Conservation (phyloP, 2,113 vertebrate genomes). For the Cottus gobio region DNA sequence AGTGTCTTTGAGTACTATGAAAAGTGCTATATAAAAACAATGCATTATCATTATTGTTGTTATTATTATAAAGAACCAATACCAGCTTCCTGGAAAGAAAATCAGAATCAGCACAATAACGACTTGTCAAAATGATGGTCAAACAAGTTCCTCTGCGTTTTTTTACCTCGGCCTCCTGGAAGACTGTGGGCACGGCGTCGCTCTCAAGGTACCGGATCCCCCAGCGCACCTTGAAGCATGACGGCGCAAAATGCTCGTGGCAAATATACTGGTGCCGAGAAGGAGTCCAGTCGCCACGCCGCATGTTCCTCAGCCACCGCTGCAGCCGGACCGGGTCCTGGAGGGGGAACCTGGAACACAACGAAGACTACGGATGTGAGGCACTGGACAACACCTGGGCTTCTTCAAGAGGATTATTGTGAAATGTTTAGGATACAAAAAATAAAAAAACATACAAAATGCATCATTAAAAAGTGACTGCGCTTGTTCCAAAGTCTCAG, state of each 20-base stretch:
- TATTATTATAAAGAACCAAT: neutral
- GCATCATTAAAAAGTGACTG: neutral
- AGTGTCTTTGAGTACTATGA: no score
- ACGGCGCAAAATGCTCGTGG: conserved; percentile 82
- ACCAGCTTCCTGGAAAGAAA: neutral
- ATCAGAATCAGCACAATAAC: neutral
- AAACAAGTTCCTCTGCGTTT: neutral
- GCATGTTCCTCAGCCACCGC: conserved; percentile 85
- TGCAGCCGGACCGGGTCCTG: conserved; percentile 81
- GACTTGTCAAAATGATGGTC: neutral
- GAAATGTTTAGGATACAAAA: neutral
- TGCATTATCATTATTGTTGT: no score
- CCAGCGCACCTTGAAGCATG: conserved; percentile 84
- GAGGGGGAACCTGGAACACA: conserved; percentile 81
- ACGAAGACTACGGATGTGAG: neutral
- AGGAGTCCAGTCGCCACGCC: conserved; percentile 81
- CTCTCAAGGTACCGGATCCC: conserved; percentile 82
- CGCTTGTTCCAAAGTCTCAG: neutral
- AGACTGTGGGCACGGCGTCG: conserved; percentile 82
- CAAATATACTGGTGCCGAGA: conserved; percentile 86
- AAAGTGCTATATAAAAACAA: no score
- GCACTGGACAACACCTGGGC: neutral
- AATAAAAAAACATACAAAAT: neutral
- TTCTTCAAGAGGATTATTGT: neutral
- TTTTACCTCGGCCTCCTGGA: conserved; percentile 65